Evolutionary conservation across 2,888 invertebrate species (phyloP).

Genomic region (Heliconius aoede): DNA sequence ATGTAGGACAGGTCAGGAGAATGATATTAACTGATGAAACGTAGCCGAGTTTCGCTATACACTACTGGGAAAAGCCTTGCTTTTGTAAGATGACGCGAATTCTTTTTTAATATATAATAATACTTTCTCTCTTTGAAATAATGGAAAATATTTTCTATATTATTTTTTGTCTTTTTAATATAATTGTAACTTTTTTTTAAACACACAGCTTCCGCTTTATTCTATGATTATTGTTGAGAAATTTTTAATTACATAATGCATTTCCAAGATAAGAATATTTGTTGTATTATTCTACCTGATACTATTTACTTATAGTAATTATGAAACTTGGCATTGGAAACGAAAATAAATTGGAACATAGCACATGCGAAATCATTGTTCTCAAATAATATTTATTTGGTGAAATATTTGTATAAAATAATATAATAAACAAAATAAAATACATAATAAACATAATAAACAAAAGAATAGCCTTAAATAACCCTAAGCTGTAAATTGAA

Average conservation of each 20-base stretch:
- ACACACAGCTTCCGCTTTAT: neutral
- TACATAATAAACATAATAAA: neutral
- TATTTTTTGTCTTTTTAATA: slow-evolving; percentile 9
- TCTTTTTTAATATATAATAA: slow-evolving; percentile 11
- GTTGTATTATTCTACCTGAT: too few relatives aligned
- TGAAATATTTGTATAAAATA: neutral
- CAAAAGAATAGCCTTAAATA: neutral
- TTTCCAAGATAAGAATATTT: neutral
- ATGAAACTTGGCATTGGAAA: too few relatives aligned
- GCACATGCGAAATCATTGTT: neutral
- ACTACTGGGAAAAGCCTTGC: slow-evolving; percentile 24
- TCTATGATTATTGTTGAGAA: neutral
- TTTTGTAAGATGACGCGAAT: slow-evolving; percentile 18
- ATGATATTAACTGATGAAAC: slow-evolving; percentile 56
- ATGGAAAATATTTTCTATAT: neutral
- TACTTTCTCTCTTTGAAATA: slow-evolving; percentile 15
- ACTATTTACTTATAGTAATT: too few relatives aligned
- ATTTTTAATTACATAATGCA: neutral
- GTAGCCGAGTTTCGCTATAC: slow-evolving; percentile 17
- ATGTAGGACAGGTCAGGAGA: slow-evolving; percentile 61
- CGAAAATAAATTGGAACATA: too few relatives aligned
- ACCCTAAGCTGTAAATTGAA: neutral
- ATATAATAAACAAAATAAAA: neutral
- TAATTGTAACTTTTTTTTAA: neutral
- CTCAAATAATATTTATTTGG: neutral